Base-by-base conservation (phyloP, 2,797 vertebrate species). In the Eptatretus atami region DNA sequence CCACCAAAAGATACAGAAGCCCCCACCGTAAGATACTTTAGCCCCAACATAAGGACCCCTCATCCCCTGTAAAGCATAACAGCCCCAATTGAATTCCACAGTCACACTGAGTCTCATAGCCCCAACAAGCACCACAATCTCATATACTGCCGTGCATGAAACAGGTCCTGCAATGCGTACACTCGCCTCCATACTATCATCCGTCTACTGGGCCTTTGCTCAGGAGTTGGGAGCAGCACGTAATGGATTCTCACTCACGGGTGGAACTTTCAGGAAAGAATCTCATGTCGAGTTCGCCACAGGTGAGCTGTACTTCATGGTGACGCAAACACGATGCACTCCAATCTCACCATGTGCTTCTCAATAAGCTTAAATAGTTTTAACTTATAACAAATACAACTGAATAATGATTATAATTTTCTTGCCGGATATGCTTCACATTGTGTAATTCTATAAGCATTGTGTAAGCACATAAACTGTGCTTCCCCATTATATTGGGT, bases 281-380 rank as follows among this genome's bases (percentile, higher is more conserved):
- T 92, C 90, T 1, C 87, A 98, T 74, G 92, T 95, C 71, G 90
- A 98, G 71, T 98, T 98, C 74, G 90, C 92, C 67, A 95, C 87
- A 71, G 92, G 92, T 96, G 70, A 69, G 76, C 72, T 52, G 31
- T 44, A 44, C 31, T 44, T 44, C 31, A 44, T 44, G 31, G 31
- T 44, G 31, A 44, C 4, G 31, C 31, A 44, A 44, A 44, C 31
- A 44, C 31, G 31, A 44, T 44, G 31, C 31, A 44, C 31, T 8
- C 31, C 31, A 44, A 44, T 44, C 31, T 44, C 6, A 44, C 31
- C 31, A 44, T 44, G 31, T 44, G 31, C 31, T 44, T 44, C 31
- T 5, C 31, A 44, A 44, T 44, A 5, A 44, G 53, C 63, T 15
- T 61, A 60, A 52, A 6, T 12, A n/a, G 53, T 44, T 14, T 61